Percentiles rank a stretch among this genome's conserved stretches.
Conservation (phyloP, 2,113 vertebrate species). For the Thymallus thymallus region DNA sequence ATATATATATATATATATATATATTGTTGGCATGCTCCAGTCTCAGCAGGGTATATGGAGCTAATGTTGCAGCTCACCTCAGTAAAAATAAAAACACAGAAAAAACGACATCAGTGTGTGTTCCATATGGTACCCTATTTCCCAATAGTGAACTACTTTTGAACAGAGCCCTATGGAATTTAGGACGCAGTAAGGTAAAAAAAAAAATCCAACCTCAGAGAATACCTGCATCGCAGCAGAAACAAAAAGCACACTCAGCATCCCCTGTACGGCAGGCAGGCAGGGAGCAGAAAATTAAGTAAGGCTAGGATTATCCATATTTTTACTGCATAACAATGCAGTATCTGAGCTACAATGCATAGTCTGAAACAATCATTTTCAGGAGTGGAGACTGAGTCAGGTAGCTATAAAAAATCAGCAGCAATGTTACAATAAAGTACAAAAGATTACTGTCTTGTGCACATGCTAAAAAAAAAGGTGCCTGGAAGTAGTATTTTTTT, state of each 20-base stretch:
- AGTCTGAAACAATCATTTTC: constrained; percentile 46
- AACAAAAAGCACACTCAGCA: constrained; percentile 55
- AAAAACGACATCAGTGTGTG: neutral
- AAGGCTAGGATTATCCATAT: constrained; percentile 49
- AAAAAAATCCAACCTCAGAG: constrained; percentile 43
- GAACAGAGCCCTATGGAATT: too few species aligned
- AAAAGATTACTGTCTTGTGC: too few species aligned
- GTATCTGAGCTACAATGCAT: constrained; percentile 28
- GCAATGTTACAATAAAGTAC: constrained; percentile 21
- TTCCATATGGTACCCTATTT: constrained; percentile 19
- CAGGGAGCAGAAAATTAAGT: constrained; percentile 46
- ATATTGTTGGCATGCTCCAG: constrained; percentile 17
- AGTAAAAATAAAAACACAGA: constrained; percentile 7
- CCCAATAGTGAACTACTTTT: too few species aligned
- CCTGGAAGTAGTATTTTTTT: neutral
- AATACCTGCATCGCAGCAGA: constrained; percentile 58
- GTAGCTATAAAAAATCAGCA: constrained; percentile 43
- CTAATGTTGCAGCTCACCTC: neutral
- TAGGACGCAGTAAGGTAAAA: too few species aligned
- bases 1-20: too few species aligned
- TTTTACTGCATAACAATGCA: constrained; percentile 51
- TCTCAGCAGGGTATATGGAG: neutral
- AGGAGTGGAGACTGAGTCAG: constrained; percentile 8
- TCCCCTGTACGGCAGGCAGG: constrained; percentile 2
- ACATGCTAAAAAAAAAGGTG: too few species aligned